Base-by-base conservation (phyloP, 2,888 invertebrate species). In the Ennomos fuscantarius region DNA sequence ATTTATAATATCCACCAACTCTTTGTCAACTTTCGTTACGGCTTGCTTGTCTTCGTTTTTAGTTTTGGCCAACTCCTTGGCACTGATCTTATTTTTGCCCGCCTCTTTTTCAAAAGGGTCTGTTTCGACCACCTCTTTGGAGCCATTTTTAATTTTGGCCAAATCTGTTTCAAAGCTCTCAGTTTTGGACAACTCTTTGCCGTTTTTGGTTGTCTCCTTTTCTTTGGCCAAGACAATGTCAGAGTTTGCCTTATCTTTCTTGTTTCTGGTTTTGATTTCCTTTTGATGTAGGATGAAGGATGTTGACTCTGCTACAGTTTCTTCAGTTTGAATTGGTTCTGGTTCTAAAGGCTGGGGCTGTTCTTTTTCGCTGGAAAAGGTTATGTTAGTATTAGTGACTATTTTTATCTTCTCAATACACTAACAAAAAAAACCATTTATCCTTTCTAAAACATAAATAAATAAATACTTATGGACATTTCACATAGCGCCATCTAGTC, bases 261-360 rank as follows among this genome's bases (percentile, higher is more conserved):
- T 56, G 9, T 72, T 65, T 45, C 69, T 77, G 1, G 56, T 51
- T 32, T 68, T 67, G 10, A 55, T 59, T 1, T 70, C 69, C n/a
- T 74, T 76, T 37, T 68, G 74, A 8, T 67, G 69, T 35, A 59
- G 1, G 40, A 87, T 78, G 0, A 87, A 88, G 0, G 89, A 88
- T 3, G 64, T 57, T 0, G 46, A 35, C 10, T 69, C 65, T 0
- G 76, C 64, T 12, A 64, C 46, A 0, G 84, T 77, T 45, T 75
- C 49, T 2, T 24, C 24, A 24, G 24, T 57, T 46, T 11, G 12
- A 2, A 51, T 48, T 8, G 60, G 60, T 40, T 53, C 50, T 0
- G 65, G 56, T 45, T 77, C 66, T 24, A 68, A 65, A 0, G 69
- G 63, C 59, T 79, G 73, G 2, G 60, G 57, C 52, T 73, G 72